Evolutionary conservation across 2,113 vertebrate genomes (phyloP).

Genomic region (Piaya cayana): DNA sequence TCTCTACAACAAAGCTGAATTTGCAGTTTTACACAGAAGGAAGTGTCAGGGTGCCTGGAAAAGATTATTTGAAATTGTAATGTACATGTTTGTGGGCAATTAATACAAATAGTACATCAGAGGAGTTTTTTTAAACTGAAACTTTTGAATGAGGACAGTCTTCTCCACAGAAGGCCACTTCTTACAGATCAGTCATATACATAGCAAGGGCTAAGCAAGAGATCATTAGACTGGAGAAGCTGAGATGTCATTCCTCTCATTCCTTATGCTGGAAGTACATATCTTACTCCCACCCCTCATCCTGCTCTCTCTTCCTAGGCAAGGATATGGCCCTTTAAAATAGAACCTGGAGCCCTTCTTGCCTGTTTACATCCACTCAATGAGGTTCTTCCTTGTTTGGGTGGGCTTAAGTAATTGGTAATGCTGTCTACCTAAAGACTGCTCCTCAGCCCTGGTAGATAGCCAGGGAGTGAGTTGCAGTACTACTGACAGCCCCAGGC

Average conservation of each 20-base stretch:
- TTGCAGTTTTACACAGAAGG: background rate
- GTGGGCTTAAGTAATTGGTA: background rate
- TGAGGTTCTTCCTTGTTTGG: background rate
- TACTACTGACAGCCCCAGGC: background rate
- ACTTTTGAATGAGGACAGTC: background rate
- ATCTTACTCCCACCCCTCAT: too few species aligned
- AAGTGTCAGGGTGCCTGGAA: background rate
- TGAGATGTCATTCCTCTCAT: background rate
- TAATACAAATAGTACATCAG: background rate
- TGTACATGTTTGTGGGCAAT: background rate
- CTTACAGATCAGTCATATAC: background rate
- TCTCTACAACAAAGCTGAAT: background rate
- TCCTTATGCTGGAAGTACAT: accelerated
- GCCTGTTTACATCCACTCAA: background rate
- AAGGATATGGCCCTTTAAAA: background rate
- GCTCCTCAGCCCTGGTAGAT: background rate
- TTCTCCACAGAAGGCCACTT: background rate
- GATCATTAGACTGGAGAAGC: background rate
- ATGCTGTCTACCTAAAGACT: background rate
- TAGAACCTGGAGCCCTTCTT: background rate
- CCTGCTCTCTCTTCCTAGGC: background rate
- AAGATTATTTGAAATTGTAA: background rate
- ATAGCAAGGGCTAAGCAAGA: background rate
- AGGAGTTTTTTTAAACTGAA: background rate
- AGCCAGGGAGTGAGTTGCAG: background rate